phyloP scores from a whole-genome alignment of 2,113 vertebrate genomes.

The Alces alces region DNA sequence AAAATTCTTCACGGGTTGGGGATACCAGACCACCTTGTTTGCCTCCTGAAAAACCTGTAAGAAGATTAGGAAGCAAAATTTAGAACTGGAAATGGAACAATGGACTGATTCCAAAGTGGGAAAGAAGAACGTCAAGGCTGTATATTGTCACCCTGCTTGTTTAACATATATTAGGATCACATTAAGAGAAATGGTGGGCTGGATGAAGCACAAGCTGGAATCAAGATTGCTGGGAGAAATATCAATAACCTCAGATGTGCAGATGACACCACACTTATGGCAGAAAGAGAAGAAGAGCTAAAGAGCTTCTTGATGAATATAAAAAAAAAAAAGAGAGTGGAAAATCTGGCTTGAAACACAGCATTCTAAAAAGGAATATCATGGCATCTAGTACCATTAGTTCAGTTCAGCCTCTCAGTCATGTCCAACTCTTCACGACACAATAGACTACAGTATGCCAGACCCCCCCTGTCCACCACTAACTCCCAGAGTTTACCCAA shows the following conservation, averaged over 20 bases:
- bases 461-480: too few relatives aligned
- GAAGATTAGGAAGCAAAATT: background rate
- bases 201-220: background rate
- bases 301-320: background rate
- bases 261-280: background rate
- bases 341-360: background rate
- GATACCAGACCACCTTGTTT: background rate
- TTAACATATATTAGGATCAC: background rate
- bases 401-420: background rate
- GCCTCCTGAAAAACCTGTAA: background rate
- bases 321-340: background rate
- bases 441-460: background rate
- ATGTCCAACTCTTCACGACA: accelerated
- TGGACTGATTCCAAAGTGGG: background rate
- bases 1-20: background rate
- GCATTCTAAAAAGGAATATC: background rate
- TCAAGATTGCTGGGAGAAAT: background rate
- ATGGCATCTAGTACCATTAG: background rate
- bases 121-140: background rate
- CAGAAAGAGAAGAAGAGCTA: background rate
- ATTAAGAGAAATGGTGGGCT: background rate
- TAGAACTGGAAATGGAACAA: background rate
- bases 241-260: background rate
- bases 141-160: background rate
- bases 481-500: background rate